A percentile compares a stretch with the other conserved stretches of the same genome.
These are phyloP conservation scores for Limosa lapponica DNA, from an alignment of 2,797 vertebrate species.

Conservation along the genomic window DNA sequence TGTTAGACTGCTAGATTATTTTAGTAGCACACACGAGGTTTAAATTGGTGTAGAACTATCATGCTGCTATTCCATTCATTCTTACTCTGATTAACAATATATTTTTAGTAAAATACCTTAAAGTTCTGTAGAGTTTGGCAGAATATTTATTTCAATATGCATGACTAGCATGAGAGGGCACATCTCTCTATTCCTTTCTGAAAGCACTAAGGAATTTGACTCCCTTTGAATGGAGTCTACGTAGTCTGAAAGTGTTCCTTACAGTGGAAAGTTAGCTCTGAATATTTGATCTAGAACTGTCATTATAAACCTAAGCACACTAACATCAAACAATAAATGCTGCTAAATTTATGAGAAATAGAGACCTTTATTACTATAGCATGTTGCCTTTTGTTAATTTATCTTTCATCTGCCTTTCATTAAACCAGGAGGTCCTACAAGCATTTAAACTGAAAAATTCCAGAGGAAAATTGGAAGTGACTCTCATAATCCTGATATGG, in stretches of 20 bases:
- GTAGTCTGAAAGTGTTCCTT: neutral
- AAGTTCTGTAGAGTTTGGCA: neutral
- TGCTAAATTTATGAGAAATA: neutral
- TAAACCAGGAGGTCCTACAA: neutral
- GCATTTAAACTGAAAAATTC: neutral
- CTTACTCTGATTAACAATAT: neutral
- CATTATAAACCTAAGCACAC: neutral
- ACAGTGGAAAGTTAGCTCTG: neutral
- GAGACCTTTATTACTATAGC: neutral
- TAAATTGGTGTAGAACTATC: neutral
- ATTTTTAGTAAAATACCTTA: neutral
- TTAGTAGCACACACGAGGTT: neutral
- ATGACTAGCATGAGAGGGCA: neutral
- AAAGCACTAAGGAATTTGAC: neutral
- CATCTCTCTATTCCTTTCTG: neutral
- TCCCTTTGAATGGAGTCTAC: neutral
- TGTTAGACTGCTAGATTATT: neutral
- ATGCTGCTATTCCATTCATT: neutral
- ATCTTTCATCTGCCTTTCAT: neutral
- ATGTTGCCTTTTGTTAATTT: neutral
- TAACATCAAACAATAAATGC: neutral
- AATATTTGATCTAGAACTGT: neutral
- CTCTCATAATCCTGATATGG: fast-evolving
- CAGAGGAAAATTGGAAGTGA: neutral
- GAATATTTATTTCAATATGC: neutral